Percentiles rank a stretch among this genome's conserved stretches.
These are phyloP conservation scores for Andrena bucephala DNA, from an alignment of 2,888 invertebrate species.

Conservation along the genomic window DNA sequence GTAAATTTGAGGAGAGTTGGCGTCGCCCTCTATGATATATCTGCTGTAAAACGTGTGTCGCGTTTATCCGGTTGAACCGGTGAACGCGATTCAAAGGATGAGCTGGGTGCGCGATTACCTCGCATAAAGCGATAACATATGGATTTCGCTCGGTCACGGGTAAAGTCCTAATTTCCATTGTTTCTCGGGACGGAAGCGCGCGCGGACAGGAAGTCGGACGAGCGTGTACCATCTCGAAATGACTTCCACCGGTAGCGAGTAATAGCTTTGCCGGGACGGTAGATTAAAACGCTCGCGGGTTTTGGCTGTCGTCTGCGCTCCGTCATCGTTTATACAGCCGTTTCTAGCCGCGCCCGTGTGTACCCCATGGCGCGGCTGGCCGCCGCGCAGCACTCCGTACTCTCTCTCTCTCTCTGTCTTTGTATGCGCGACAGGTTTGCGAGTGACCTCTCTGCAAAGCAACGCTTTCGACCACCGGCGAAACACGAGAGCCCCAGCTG, in stretches of 20 bases:
- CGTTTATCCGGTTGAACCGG: constrained; percentile 8
- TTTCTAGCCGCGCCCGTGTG: background rate
- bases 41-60: background rate
- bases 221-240: constrained; percentile 57
- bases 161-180: constrained; percentile 70
- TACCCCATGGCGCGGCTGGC: background rate
- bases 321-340: constrained; percentile 59
- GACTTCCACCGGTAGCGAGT: constrained; percentile 59
- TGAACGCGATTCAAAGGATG: background rate
- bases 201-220: constrained; percentile 52
- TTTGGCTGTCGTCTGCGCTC: constrained; percentile 62
- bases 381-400: background rate
- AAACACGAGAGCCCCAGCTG: constrained; percentile 34
- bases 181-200: constrained; percentile 52
- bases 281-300: constrained; percentile 74
- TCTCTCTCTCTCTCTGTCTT: constrained; percentile 9
- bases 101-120: constrained; percentile 27
- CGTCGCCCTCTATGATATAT: background rate
- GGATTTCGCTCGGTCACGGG: constrained; percentile 32
- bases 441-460: constrained; percentile 50
- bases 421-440: constrained; percentile 35
- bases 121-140: constrained; percentile 46
- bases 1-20: background rate
- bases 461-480: constrained; percentile 43
- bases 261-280: constrained; percentile 66